Evolutionary conservation across 2,888 invertebrate species (phyloP).

Genomic region (Esperia sulphurella): DNA sequence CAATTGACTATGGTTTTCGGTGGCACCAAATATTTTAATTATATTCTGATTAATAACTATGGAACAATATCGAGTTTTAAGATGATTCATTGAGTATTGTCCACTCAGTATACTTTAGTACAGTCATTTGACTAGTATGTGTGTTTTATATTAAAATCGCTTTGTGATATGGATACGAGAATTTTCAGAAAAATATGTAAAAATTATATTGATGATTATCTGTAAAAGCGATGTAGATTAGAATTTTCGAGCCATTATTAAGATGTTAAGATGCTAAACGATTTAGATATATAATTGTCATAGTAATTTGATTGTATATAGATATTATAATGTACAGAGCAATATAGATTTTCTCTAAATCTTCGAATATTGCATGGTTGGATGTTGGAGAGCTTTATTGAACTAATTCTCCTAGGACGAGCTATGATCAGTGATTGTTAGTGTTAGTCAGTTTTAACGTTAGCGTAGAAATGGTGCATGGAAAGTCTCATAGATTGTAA

Average conservation of each 20-base stretch:
- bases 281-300: slow-evolving; percentile 13
- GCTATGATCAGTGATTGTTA: slow-evolving; percentile 26
- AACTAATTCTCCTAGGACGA: slow-evolving; percentile 22
- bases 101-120: slow-evolving; percentile 37
- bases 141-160: slow-evolving; percentile 55
- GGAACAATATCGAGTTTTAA: slow-evolving; percentile 6
- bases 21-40: slow-evolving; percentile 7
- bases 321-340: slow-evolving; percentile 41
- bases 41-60: background rate
- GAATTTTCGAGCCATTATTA: slow-evolving; percentile 15
- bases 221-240: slow-evolving; percentile 28
- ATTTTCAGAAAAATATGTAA: slow-evolving; percentile 30
- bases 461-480: slow-evolving; percentile 47
- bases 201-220: slow-evolving; percentile 24
- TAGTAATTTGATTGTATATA: slow-evolving; percentile 39
- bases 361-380: slow-evolving; percentile 40
- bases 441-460: slow-evolving; percentile 15
- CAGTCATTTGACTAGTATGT: slow-evolving; percentile 48
- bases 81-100: slow-evolving; percentile 16
- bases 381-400: slow-evolving; percentile 53
- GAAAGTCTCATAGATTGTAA: slow-evolving; percentile 45
- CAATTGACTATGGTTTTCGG: slow-evolving; percentile 3
- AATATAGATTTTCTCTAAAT: slow-evolving; percentile 34
- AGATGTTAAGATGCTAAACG: background rate
- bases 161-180: slow-evolving; percentile 62